phyloP scores from a whole-genome alignment of 1,140 invertebrate species.

The Sycobia sp. region DNA sequence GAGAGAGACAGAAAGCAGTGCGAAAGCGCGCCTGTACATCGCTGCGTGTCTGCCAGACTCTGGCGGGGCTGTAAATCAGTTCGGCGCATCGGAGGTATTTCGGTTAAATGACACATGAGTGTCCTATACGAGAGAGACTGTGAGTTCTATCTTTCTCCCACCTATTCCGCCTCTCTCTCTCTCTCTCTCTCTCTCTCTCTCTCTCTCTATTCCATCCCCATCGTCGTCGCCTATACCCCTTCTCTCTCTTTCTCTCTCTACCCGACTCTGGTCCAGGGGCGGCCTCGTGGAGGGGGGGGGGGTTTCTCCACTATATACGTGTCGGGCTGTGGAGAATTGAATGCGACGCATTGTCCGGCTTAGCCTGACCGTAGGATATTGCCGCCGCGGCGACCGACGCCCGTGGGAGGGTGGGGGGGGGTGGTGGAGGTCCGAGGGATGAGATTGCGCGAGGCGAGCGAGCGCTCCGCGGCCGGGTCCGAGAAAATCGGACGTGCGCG shows the following conservation, averaged over 20 bases:
- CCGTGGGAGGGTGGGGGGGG: not conserved
- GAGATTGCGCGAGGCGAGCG: too few relatives aligned
- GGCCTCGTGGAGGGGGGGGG: not conserved
- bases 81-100: slow-evolving; percentile 58
- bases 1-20: not conserved
- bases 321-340: slow-evolving; percentile 46
- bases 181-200: slow-evolving; percentile 1
- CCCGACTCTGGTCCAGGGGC: not conserved
- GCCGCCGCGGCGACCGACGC: slow-evolving; percentile 8
- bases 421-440: slow-evolving; percentile 20
- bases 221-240: too few relatives aligned
- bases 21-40: not conserved
- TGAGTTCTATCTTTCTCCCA: slow-evolving; percentile 3
- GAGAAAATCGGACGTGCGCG: slow-evolving; percentile 32
- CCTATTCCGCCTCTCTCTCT: not conserved
- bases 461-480: too few relatives aligned
- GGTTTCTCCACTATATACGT: not conserved
- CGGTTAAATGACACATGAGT: slow-evolving; percentile 59
- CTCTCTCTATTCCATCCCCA: too few relatives aligned
- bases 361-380: slow-evolving; percentile 55
- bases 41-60: too few relatives aligned
- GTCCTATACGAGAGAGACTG: slow-evolving; percentile 34
- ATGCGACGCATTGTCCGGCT: slow-evolving; percentile 51
- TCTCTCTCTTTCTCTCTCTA: not conserved
- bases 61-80: slow-evolving; percentile 59